phyloP scores from a whole-genome alignment of 2,888 invertebrate genomes.

The Andrena fulva region DNA sequence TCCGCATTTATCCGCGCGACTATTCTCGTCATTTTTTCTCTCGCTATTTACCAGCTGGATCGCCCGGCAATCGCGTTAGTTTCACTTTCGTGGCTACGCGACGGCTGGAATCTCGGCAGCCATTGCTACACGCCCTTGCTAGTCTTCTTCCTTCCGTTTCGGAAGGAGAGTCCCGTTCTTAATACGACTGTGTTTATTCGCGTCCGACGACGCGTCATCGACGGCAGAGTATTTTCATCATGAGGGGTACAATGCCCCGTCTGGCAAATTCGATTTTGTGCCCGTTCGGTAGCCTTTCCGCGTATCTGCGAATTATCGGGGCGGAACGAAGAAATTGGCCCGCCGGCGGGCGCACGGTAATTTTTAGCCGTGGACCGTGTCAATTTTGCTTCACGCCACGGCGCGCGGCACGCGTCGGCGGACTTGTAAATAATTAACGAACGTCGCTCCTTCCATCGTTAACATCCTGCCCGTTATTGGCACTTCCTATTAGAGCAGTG shows the following conservation, averaged over 20 bases:
- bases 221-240: conserved; percentile 8
- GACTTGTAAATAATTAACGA: conserved; percentile 80
- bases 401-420: conserved; percentile 72
- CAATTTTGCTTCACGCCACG: conserved; percentile 70
- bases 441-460: conserved; percentile 69
- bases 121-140: not conserved
- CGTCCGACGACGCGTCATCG: not conserved
- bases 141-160: not conserved
- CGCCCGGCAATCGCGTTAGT: conserved; percentile 36
- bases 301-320: conserved; percentile 58
- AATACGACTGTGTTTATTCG: not conserved
- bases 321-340: conserved; percentile 73
- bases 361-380: conserved; percentile 59
- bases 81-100: conserved; percentile 54
- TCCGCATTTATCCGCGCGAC: conserved; percentile 51
- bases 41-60: conserved; percentile 9
- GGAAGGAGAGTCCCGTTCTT: conserved; percentile 11
- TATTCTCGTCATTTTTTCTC: not conserved
- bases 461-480: conserved; percentile 74
- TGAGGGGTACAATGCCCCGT: not conserved
- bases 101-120: not conserved
- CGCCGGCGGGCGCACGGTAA: conserved; percentile 54
- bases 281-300: conserved; percentile 33
- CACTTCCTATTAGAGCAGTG: conserved; percentile 66
- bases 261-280: conserved; percentile 25